Conservation (phyloP, 2,888 invertebrate genomes). For the Linyphia triangularis region DNA sequence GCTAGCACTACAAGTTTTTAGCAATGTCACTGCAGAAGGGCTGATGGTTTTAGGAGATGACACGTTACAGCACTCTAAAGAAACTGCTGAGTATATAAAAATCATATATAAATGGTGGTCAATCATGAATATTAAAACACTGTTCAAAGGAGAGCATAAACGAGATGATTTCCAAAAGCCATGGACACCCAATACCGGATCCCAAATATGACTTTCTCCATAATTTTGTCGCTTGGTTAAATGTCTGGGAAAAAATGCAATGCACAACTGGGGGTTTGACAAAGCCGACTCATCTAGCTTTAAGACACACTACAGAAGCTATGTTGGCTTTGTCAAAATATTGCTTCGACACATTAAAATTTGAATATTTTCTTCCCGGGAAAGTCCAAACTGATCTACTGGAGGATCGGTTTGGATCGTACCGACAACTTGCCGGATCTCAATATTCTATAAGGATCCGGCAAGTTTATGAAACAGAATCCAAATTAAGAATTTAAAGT, state of each 20-base stretch:
- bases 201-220: neutral
- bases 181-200: neutral
- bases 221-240: neutral
- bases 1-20: slow-evolving; percentile 35
- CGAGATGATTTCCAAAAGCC: neutral
- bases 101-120: slow-evolving; percentile 7
- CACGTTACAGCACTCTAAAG: neutral
- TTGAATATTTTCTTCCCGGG: slow-evolving; percentile 5
- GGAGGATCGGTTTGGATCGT: slow-evolving; percentile 4
- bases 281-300: neutral
- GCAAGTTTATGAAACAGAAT: slow-evolving; percentile 9
- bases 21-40: neutral
- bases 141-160: neutral
- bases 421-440: slow-evolving; percentile 1
- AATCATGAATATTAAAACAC: neutral
- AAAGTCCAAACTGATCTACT: slow-evolving; percentile 35
- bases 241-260: neutral
- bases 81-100: neutral
- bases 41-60: neutral
- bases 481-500: neutral
- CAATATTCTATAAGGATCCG: slow-evolving; percentile 15
- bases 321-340: neutral
- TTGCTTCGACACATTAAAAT: neutral
- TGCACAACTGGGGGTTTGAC: neutral
- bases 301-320: neutral